Conservation (phyloP, 2,797 vertebrate species). For the Acanthurus tractus region DNA sequence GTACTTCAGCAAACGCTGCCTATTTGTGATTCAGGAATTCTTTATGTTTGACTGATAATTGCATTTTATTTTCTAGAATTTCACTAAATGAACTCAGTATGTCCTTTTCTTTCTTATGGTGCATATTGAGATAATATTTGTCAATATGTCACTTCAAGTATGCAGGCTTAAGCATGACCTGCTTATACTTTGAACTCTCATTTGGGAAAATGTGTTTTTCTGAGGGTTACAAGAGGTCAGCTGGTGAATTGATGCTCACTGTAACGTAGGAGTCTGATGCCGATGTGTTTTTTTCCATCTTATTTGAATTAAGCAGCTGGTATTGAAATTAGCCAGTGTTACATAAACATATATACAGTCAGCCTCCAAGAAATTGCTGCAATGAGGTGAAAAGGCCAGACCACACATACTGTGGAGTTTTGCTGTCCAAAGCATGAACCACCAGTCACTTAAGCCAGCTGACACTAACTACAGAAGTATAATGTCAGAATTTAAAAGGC, state of each 20-base stretch:
- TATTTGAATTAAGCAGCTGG: constrained; percentile 31
- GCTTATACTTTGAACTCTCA: neutral
- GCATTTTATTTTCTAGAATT: too few relatives aligned
- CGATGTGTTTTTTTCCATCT: constrained; percentile 14
- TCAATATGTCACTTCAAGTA: neutral
- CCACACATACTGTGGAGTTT: too few relatives aligned
- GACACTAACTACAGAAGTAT: too few relatives aligned
- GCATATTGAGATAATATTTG: neutral
- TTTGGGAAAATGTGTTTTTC: neutral
- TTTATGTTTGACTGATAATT: too few relatives aligned
- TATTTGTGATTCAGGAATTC: neutral
- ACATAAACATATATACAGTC: constrained; percentile 18
- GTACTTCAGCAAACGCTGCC: neutral
- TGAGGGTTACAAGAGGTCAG: neutral
- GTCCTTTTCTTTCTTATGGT: neutral
- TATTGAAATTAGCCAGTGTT: constrained; percentile 4
- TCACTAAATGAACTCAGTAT: too few relatives aligned
- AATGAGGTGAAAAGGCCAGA: too few relatives aligned
- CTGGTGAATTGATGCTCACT: neutral
- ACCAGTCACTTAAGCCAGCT: too few relatives aligned
- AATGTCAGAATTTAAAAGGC: too few relatives aligned
- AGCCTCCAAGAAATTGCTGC: neutral
- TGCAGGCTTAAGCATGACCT: neutral
- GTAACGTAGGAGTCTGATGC: neutral
- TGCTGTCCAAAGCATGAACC: too few relatives aligned